A percentile compares a stretch with the other conserved stretches of the same genome.
These are phyloP conservation scores for Heliconius ethilla DNA, from an alignment of 2,888 invertebrate genomes.

Conservation along the genomic window DNA sequence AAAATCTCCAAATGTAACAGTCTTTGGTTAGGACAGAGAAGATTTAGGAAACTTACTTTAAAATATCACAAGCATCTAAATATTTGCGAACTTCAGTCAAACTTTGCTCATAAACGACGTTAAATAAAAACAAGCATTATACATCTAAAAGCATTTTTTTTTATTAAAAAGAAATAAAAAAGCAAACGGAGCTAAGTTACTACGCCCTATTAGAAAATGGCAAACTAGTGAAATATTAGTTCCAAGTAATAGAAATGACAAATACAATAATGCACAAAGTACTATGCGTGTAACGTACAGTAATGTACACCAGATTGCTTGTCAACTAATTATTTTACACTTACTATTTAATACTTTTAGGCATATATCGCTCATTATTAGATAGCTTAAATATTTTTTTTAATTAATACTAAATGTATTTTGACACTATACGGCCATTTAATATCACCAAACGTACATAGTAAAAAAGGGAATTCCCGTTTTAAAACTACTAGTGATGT, in stretches of 20 bases:
- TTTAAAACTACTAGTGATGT: not conserved
- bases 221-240: conserved; percentile 45
- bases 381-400: conserved; percentile 69
- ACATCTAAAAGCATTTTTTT: conserved; percentile 40
- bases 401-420: conserved; percentile 48
- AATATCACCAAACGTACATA: not conserved
- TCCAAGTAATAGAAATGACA: conserved; percentile 60
- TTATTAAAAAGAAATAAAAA: conserved; percentile 21
- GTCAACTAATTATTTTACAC: conserved; percentile 73
- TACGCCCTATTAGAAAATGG: conserved; percentile 45
- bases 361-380: conserved; percentile 67
- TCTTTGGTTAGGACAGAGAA: conserved; percentile 80
- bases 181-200: conserved; percentile 39
- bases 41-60: conserved; percentile 73
- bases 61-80: conserved; percentile 76
- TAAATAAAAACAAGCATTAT: conserved; percentile 36
- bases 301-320: conserved; percentile 74
- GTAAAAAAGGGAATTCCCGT: not conserved
- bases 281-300: conserved; percentile 79
- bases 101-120: conserved; percentile 34
- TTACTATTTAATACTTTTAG: conserved; percentile 80
- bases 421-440: conserved; percentile 19
- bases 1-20: conserved; percentile 71
- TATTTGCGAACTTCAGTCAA: conserved; percentile 53
- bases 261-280: conserved; percentile 75